Evolutionary conservation across 2,797 vertebrate species (phyloP), one percentile per base, ranked within the genome.

Genomic region (Ceyx erithaca): DNA sequence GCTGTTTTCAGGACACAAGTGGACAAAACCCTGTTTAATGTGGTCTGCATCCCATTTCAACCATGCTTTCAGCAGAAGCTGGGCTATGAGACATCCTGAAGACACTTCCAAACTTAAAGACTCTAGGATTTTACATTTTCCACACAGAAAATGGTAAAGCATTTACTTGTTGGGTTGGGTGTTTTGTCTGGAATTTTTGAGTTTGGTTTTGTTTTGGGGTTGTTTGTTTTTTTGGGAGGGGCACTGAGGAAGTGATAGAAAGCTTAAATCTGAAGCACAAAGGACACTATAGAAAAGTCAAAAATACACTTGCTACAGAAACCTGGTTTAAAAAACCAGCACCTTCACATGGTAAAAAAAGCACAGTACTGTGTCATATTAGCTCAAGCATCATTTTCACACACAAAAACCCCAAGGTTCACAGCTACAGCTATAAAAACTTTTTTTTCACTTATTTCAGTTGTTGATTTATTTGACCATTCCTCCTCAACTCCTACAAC

Each of bases 401-500:
- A 41, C 3, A 26, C 6, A 41, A 78, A 21, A 25, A 48, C 35
- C 10, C 15, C 22, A 87, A 33, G 25, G 20, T 80, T 87, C 58
- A 85, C 3, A 77, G 75, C n/a, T 72, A 21, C 12, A 41, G 71
- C 84, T 30, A 79, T 28, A 77, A 90, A 77, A 92, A 37, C 18
- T 4, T 14, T 23, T 23, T 77, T 75, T 71, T 59, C 3, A 86
- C 72, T 95, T 95, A 48, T 22, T 77, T 57, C 69, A 87, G 10
- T 63, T 77, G 75, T 61, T 62, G 45, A 84, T 88, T 40, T 83
- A 76, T 77, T 95, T 69, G 94, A 95, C 84, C 70, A 89, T 79
- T 95, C 85, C 91, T 78, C 84, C 80, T 92, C 85, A 91, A 92
- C 80, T 94, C 61, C 92, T 84, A 21, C 62, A 94, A 54, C 68